Conservation (phyloP, 2,888 invertebrate genomes). For the Nudaria mundana region DNA sequence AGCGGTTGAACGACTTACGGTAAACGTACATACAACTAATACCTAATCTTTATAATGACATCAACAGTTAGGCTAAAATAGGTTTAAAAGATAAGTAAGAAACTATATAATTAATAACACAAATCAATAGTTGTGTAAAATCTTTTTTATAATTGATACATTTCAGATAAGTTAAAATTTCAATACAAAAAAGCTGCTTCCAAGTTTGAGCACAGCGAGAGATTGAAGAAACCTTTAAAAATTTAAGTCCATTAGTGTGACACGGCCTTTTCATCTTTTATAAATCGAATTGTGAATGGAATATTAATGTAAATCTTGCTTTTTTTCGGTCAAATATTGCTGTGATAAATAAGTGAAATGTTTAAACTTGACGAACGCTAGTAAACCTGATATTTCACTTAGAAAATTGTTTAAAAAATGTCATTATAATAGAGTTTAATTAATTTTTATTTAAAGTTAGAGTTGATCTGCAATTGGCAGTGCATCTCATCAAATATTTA, state of each 20-base stretch:
- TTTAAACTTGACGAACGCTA: neutral
- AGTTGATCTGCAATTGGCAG: too few species aligned
- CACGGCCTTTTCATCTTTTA: slow-evolving; percentile 34
- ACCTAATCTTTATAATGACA: too few species aligned
- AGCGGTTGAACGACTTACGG: too few species aligned
- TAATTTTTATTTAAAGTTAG: neutral
- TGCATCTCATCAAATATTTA: too few species aligned
- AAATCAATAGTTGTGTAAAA: too few species aligned
- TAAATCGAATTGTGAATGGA: slow-evolving; percentile 5
- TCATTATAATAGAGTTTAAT: neutral
- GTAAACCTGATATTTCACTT: too few species aligned
- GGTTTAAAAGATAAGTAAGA: too few species aligned
- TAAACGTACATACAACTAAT: too few species aligned
- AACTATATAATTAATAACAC: too few species aligned
- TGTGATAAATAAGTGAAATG: neutral
- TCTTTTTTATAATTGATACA: too few species aligned
- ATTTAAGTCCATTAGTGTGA: slow-evolving; percentile 48
- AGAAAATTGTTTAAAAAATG: too few species aligned
- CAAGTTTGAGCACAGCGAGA: slow-evolving; percentile 37
- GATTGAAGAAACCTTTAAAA: slow-evolving; percentile 44
- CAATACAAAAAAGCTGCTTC: slow-evolving; percentile 30
- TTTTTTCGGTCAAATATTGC: neutral
- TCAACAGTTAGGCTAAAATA: too few species aligned
- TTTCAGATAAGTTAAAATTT: slow-evolving; percentile 30
- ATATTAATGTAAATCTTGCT: slow-evolving; percentile 1